Evolutionary conservation across 2,113 vertebrate genomes (phyloP).

Genomic region (Diadophis punctatus): DNA sequence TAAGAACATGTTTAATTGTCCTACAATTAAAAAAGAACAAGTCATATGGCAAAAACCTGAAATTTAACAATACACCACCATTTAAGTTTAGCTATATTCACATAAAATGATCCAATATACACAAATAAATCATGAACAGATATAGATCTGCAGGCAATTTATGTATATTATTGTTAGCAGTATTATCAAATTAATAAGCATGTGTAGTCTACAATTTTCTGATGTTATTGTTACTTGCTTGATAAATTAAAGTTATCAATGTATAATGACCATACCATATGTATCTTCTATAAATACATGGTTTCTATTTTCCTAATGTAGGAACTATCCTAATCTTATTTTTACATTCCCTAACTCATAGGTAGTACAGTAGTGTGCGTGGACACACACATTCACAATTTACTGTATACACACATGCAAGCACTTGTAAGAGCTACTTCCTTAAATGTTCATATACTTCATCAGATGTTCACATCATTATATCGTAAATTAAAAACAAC

Average conservation of each 20-base stretch:
- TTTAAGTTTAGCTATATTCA: neutral
- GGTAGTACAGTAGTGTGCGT: neutral
- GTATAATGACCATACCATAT: neutral
- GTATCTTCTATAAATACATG: neutral
- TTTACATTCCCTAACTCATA: neutral
- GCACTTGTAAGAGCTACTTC: neutral
- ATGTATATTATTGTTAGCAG: neutral
- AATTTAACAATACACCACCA: neutral
- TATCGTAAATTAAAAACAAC: neutral
- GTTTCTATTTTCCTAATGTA: neutral
- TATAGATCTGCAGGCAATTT: neutral
- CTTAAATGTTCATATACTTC: neutral
- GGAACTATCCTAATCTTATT: neutral
- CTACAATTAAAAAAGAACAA: slow-evolving; percentile 9
- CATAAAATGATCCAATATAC: neutral
- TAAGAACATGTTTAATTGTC: neutral
- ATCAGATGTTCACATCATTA: neutral
- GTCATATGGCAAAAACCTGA: neutral
- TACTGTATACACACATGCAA: neutral
- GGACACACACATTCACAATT: neutral
- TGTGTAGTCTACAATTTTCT: neutral
- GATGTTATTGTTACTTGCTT: neutral
- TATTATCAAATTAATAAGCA: neutral
- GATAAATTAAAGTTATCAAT: neutral
- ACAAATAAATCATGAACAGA: slow-evolving; percentile 34